Conservation (phyloP, 2,888 invertebrate species). For the Digitonthophagus gazella region DNA sequence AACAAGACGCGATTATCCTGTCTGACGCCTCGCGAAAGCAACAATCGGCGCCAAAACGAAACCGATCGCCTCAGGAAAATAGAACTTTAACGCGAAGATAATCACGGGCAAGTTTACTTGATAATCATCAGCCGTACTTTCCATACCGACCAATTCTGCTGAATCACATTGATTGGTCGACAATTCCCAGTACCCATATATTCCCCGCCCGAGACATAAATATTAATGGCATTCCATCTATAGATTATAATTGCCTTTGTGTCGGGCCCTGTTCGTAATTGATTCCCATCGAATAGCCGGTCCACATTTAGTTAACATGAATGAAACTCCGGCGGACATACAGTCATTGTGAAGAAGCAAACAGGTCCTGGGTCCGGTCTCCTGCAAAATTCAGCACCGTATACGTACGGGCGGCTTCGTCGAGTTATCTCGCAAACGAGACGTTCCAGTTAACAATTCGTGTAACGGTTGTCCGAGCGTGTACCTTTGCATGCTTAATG, state of each 20-base stretch:
- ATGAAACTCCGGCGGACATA: neutral
- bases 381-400: neutral
- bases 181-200: neutral
- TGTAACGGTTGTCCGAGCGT: neutral
- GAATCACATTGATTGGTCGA: neutral
- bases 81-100: neutral
- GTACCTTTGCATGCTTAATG: neutral
- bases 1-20: neutral
- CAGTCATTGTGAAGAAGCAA: neutral
- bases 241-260: neutral
- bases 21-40: neutral
- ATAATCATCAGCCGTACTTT: neutral
- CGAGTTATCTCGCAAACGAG: neutral
- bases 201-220: neutral
- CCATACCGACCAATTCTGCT: neutral
- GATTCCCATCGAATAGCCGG: neutral
- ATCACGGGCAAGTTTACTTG: neutral
- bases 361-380: neutral
- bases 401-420: neutral
- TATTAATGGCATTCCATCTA: neutral
- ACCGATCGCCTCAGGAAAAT: neutral
- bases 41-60: neutral
- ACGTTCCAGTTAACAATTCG: neutral
- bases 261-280: neutral
- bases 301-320: neutral